A percentile compares a stretch with the other conserved stretches of the same genome.
These are phyloP conservation scores for Australoheros facetus DNA, from an alignment of 2,797 vertebrate genomes.

Conservation along the genomic window DNA sequence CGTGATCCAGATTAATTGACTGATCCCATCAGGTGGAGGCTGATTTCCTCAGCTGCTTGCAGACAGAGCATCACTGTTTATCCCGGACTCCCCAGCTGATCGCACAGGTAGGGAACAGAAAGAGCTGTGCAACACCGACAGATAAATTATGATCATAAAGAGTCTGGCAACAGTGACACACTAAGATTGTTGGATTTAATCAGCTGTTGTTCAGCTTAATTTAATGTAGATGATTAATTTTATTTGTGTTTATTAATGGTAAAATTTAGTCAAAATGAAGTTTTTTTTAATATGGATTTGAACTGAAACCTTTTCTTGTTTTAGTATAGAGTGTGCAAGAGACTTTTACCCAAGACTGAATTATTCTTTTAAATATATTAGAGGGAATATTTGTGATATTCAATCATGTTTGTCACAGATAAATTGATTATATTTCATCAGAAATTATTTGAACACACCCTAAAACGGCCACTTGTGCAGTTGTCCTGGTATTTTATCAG, in stretches of 20 bases:
- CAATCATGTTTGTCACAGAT: neutral
- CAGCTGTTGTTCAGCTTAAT: neutral
- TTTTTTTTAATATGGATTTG: neutral
- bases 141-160: neutral
- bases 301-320: neutral
- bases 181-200: neutral
- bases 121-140: neutral
- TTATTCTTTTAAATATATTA: neutral
- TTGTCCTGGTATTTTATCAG: neutral
- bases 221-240: neutral
- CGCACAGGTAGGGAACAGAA: conserved; percentile 61
- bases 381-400: fast-evolving
- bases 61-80: conserved; percentile 33
- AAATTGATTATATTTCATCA: neutral
- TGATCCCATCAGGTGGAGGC: conserved; percentile 54
- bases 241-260: neutral
- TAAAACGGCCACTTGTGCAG: neutral
- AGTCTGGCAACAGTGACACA: neutral
- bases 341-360: neutral
- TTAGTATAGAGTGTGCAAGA: neutral
- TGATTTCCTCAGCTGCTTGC: conserved; percentile 40
- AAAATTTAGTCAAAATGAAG: neutral
- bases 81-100: conserved; percentile 28
- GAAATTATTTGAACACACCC: neutral
- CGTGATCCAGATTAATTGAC: conserved; percentile 68